Base-by-base conservation (phyloP, 2,888 invertebrate genomes). In the Mythimna impura region DNA sequence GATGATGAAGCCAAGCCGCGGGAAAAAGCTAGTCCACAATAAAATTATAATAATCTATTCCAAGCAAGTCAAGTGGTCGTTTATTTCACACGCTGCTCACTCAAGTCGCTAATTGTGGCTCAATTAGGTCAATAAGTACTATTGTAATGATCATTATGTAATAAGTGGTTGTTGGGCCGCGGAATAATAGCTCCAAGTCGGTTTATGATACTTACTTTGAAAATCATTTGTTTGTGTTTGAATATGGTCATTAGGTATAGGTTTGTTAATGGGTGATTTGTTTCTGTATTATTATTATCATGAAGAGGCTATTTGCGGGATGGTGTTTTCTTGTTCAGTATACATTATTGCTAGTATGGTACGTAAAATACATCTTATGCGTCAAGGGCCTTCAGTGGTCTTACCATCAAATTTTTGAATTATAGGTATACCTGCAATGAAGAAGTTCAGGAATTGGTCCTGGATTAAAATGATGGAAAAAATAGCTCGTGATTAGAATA, bases 41-140 rank as follows among this genome's bases (percentile, higher is more conserved):
- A 20, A 52, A 36, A 17, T 76, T 50, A 40, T 50, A 25, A 80
- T 68, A 63, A 62, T 63, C 10, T 52, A 66, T 80, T 80, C 80
- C 30, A 55, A 62, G 10, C 66, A 77, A 74, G 65, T 73, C 64
- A 73, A 76, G 54, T 65, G 54, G n/a, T 67, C 72, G 83, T 83
- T 76, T 80, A 65, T 72, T 81, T 81, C 81, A 72, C 81, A 83
- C 81, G 81, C 58, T 70, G 61, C 10, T 70, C 68, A 80, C 14
- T 83, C 65, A 73, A 70, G 66, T 57, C 57, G 76, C 60, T 81
- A 81, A 81, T 81, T 80, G 69, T 76, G 3, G 36, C 43, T 81
- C 70, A 83, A 81, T 83, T 68, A 81, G 76, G 81, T 75, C 81
- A 83, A 50, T 76, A 72, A 68, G 76, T 68, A 83, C 83, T 67